Percentiles rank a stretch among this genome's conserved stretches.
Conservation (phyloP, 2,113 vertebrate genomes). For the Thinocorus orbignyianus region DNA sequence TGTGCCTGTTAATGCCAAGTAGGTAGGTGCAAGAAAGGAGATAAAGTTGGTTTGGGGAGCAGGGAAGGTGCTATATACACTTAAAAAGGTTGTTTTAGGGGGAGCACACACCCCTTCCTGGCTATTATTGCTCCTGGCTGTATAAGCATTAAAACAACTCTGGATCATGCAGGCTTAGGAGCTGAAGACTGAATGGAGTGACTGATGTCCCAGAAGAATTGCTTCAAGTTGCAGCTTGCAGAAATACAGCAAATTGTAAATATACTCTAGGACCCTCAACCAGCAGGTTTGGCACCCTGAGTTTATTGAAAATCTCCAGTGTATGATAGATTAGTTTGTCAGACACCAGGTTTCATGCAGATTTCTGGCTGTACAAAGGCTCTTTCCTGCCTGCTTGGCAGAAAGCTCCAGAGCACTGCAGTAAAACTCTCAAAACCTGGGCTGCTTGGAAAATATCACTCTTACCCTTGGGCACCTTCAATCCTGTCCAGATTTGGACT, state of each 20-base stretch:
- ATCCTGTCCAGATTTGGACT: not conserved
- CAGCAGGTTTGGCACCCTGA: not conserved
- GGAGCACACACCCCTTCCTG: not conserved
- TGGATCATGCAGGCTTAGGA: not conserved
- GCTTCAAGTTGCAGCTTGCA: not conserved
- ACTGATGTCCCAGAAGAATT: not conserved
- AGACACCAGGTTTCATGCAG: not conserved
- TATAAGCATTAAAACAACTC: not conserved
- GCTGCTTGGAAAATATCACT: conserved; percentile 29
- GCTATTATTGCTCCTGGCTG: not conserved
- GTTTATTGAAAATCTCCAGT: not conserved
- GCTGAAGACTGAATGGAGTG: not conserved
- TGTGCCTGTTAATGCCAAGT: not conserved
- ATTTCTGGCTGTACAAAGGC: not conserved
- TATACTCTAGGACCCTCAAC: not conserved
- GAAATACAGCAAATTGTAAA: conserved; percentile 20
- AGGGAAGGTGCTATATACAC: not conserved
- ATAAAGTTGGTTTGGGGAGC: not conserved
- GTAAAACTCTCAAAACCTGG: conserved; percentile 13
- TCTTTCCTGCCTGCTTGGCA: conserved; percentile 17
- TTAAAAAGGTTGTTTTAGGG: not conserved
- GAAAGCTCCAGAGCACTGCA: conserved; percentile 35
- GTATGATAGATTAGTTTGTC: conserved; percentile 23
- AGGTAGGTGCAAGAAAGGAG: not conserved
- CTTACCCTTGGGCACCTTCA: conserved; percentile 31